These are phyloP conservation scores for Mystacides longicornis DNA, from an alignment of 2,888 invertebrate genomes.

Conservation along the genomic window DNA sequence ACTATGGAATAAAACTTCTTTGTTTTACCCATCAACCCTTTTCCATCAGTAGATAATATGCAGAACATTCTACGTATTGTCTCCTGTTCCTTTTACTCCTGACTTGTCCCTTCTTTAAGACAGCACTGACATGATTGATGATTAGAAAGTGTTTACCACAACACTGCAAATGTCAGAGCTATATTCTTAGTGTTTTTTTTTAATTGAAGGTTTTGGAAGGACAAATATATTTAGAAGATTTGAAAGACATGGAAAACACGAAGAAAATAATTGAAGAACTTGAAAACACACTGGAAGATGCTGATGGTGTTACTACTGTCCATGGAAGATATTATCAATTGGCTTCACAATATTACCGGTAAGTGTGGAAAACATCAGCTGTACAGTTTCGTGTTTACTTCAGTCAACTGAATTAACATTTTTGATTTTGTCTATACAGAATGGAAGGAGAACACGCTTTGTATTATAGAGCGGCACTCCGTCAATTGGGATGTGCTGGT, in stretches of 20 bases:
- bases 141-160: too few relatives aligned
- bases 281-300: slow-evolving; percentile 75
- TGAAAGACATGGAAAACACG: slow-evolving; percentile 69
- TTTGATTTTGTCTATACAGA: slow-evolving; percentile 31
- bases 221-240: slow-evolving; percentile 68
- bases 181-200: background rate
- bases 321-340: slow-evolving; percentile 92
- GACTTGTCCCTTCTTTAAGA: too few relatives aligned
- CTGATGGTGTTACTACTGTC: slow-evolving; percentile 88
- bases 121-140: too few relatives aligned
- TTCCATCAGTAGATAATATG: too few relatives aligned
- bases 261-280: slow-evolving; percentile 84
- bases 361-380: too few relatives aligned
- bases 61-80: too few relatives aligned
- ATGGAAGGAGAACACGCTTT: slow-evolving; percentile 84
- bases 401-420: background rate
- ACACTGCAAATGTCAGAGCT: too few relatives aligned
- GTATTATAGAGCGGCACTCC: slow-evolving; percentile 91
- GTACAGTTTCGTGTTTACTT: too few relatives aligned
- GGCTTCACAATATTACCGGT: slow-evolving; percentile 85
- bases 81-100: too few relatives aligned
- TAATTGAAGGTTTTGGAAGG: slow-evolving; percentile 64
- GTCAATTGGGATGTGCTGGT: slow-evolving; percentile 56
- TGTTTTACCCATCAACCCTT: too few relatives aligned
- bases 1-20: too few relatives aligned